phyloP scores from a whole-genome alignment of 2,797 vertebrate genomes.

The Galaxias olidus region DNA sequence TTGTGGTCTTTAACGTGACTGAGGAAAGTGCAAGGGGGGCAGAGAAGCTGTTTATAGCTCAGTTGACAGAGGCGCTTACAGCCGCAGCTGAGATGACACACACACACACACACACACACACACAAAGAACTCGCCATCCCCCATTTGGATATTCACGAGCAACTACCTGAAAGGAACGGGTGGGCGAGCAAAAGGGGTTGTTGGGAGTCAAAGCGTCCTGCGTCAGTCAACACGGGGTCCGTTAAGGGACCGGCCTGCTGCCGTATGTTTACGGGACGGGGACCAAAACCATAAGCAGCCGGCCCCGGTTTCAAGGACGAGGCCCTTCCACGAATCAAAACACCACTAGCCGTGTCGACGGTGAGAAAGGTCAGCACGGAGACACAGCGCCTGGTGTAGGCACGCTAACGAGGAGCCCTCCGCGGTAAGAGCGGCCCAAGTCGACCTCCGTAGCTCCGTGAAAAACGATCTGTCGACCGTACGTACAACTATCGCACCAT shows the following conservation, averaged over 20 bases:
- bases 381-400: slow-evolving; percentile 24
- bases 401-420: too few species aligned
- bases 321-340: slow-evolving; percentile 28
- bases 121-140: too few species aligned
- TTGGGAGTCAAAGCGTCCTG: too few species aligned
- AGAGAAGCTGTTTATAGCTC: background rate
- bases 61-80: too few species aligned
- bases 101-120: background rate
- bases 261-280: slow-evolving; percentile 42
- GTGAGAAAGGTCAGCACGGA: slow-evolving; percentile 38
- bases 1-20: background rate
- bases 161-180: too few species aligned
- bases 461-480: background rate
- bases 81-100: background rate
- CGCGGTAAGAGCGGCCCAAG: too few species aligned
- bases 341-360: slow-evolving; percentile 28
- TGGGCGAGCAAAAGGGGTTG: too few species aligned
- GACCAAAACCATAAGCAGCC: slow-evolving; percentile 31
- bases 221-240: background rate
- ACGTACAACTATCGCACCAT: background rate
- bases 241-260: slow-evolving; percentile 32
- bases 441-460: too few species aligned
- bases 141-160: too few species aligned
- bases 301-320: slow-evolving; percentile 2
- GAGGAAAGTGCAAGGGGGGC: background rate